A percentile compares a stretch with the other conserved stretches of the same genome.
These are phyloP conservation scores for Pyxicephalus adspersus DNA, from an alignment of 2,113 vertebrate genomes.

Conservation along the genomic window DNA sequence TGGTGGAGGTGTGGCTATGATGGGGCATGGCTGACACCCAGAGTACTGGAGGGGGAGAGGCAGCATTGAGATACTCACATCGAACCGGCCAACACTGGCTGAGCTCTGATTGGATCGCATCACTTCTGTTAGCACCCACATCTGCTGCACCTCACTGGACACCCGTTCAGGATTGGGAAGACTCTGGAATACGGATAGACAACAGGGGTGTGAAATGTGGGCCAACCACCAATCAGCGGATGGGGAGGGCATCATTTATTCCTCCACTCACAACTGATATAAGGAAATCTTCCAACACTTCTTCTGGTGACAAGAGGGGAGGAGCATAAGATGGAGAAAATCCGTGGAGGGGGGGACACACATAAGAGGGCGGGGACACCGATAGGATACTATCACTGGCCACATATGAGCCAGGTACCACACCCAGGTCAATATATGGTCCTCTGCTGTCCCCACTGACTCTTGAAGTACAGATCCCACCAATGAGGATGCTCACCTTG, in stretches of 20 bases:
- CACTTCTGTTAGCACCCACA: constrained; percentile 96
- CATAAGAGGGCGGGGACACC: neutral
- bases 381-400: neutral
- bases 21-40: too few relatives aligned
- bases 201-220: neutral
- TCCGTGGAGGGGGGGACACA: neutral
- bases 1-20: too few relatives aligned
- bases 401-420: neutral
- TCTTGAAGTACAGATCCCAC: neutral
- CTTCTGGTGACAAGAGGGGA: neutral
- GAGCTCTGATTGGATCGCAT: constrained; percentile 86
- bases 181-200: constrained; percentile 71
- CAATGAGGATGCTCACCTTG: constrained; percentile 71
- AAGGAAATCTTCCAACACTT: too few relatives aligned
- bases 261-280: neutral
- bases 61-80: constrained; percentile 76
- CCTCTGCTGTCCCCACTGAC: too few relatives aligned
- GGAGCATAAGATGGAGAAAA: neutral
- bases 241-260: neutral
- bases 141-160: constrained; percentile 92
- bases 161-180: constrained; percentile 86
- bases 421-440: neutral
- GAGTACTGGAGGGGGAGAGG: too few relatives aligned
- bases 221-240: neutral
- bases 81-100: constrained; percentile 88